Conservation (phyloP, 2,888 invertebrate species). For the Dorcus parallelipipedus region DNA sequence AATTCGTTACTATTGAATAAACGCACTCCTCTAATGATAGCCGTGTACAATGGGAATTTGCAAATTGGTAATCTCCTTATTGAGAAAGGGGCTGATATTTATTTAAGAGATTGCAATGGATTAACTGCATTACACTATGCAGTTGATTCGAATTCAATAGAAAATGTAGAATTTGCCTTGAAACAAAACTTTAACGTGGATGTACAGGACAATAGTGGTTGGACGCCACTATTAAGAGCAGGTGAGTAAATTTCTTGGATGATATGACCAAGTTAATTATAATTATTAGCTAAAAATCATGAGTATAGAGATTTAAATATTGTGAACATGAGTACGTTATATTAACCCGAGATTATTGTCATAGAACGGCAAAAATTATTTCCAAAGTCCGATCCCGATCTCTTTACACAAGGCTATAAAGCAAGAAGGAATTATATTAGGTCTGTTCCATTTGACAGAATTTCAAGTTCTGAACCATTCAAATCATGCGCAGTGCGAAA, state of each 20-base stretch:
- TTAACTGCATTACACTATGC: constrained; percentile 55
- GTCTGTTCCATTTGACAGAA: no score
- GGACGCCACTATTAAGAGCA: constrained; percentile 57
- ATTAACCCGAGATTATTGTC: no score
- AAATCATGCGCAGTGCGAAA: no score
- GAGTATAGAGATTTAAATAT: no score
- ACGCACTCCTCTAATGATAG: constrained; percentile 53
- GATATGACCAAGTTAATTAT: background rate
- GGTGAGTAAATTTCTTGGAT: constrained; percentile 34
- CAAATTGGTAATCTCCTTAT: constrained; percentile 48
- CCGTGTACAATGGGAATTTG: constrained; percentile 44
- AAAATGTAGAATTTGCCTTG: constrained; percentile 42
- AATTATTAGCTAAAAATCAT: no score
- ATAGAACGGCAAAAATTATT: background rate
- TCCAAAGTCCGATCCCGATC: background rate
- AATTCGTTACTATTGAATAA: constrained; percentile 42
- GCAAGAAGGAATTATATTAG: no score
- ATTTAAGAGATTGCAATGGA: constrained; percentile 48
- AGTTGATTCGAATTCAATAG: constrained; percentile 51
- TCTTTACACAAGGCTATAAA: background rate
- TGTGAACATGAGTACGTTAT: no score
- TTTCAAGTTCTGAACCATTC: no score
- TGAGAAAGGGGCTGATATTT: constrained; percentile 52
- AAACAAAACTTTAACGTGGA: constrained; percentile 45
- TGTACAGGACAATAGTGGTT: constrained; percentile 50